A percentile compares a stretch with the other conserved stretches of the same genome.
Evolutionary conservation across 2,797 vertebrate genomes (phyloP).

Genomic region (Clamator glandarius): DNA sequence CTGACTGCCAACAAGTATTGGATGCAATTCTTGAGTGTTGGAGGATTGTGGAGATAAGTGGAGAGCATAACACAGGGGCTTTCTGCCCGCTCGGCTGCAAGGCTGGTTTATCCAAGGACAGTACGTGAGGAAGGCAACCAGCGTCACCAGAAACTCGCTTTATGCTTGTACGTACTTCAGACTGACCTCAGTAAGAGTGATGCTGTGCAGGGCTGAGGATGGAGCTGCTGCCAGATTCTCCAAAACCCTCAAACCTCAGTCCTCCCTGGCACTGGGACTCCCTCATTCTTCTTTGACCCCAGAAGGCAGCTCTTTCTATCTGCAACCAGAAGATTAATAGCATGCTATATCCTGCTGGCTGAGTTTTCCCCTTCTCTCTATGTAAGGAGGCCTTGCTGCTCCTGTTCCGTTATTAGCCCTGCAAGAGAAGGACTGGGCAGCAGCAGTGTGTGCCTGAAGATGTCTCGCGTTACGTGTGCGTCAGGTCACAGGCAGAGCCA

Average conservation of each 20-base stretch:
- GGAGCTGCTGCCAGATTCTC: not conserved
- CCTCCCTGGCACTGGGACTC: not conserved
- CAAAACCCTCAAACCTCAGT: not conserved
- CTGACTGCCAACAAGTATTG: fast-evolving
- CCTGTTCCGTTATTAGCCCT: fast-evolving
- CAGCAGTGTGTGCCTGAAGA: not conserved
- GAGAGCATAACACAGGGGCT: not conserved
- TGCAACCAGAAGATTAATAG: not conserved
- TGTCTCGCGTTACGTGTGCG: fast-evolving
- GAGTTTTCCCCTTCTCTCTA: fast-evolving
- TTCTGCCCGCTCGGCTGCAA: not conserved
- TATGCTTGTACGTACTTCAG: fast-evolving
- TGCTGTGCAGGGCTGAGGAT: not conserved
- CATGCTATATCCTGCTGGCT: not conserved
- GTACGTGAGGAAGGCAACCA: fast-evolving
- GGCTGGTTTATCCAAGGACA: not conserved
- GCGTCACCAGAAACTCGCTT: not conserved
- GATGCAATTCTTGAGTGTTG: not conserved
- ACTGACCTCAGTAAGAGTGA: not conserved
- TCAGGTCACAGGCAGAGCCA: not conserved
- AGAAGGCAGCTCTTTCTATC: not conserved
- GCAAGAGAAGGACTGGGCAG: not conserved
- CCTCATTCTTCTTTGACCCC: not conserved
- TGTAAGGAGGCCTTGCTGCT: fast-evolving
- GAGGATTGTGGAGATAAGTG: not conserved